Evolutionary conservation across 1,140 invertebrate genomes (phyloP).

Genomic region (Aphidius gifuensis): DNA sequence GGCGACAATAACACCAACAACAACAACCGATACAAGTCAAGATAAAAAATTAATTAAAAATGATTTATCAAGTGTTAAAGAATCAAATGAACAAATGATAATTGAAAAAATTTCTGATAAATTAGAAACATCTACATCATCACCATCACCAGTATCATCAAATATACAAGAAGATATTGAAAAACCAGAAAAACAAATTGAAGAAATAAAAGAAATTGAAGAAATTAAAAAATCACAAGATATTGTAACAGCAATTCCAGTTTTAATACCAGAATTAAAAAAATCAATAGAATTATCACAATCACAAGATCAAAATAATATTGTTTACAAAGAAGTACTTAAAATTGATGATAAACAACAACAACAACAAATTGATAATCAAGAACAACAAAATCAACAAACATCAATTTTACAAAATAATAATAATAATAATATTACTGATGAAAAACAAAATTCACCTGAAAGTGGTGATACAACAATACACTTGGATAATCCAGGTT

Average conservation of each 20-base stretch:
- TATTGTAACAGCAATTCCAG: conserved; percentile 7
- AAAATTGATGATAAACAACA: neutral
- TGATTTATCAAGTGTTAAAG: no score
- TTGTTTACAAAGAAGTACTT: no score
- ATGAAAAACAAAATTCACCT: conserved; percentile 49
- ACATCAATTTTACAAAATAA: conserved; percentile 29
- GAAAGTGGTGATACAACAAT: conserved; percentile 61
- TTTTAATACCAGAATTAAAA: no score
- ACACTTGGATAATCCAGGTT: conserved; percentile 56
- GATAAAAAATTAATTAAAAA: no score
- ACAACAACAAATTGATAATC: conserved; percentile 22
- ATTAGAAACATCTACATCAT: conserved; percentile 28
- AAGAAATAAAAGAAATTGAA: conserved; percentile 27
- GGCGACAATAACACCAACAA: neutral
- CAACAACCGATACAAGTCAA: no score
- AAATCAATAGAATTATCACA: no score
- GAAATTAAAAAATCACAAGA: conserved; percentile 29
- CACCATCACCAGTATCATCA: neutral
- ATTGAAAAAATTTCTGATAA: no score
- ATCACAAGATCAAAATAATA: neutral
- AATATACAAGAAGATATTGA: conserved; percentile 5
- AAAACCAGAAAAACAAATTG: conserved; percentile 16
- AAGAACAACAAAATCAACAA: conserved; percentile 14
- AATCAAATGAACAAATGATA: no score
- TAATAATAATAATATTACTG: conserved; percentile 37